Evolutionary conservation across 2,113 vertebrate genomes (phyloP).

Genomic region (Eudyptes chrysolophus): DNA sequence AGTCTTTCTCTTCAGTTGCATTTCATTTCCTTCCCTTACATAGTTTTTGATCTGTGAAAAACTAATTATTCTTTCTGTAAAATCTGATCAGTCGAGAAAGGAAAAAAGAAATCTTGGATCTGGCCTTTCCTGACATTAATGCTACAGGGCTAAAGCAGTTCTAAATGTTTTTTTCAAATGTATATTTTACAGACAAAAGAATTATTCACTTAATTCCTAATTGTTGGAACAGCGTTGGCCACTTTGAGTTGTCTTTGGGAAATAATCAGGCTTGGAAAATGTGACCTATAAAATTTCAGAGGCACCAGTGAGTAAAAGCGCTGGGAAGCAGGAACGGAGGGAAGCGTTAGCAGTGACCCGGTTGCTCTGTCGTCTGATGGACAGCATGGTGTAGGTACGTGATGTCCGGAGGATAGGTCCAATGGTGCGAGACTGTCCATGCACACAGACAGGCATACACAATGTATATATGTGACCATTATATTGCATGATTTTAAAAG

Average conservation of each 20-base stretch:
- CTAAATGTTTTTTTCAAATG: background rate
- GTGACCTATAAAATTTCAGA: background rate
- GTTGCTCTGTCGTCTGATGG: accelerated
- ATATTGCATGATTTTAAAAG: background rate
- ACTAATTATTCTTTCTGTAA: background rate
- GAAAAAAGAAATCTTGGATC: background rate
- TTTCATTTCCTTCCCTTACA: background rate
- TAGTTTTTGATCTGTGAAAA: background rate
- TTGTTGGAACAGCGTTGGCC: background rate
- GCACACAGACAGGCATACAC: too few species aligned
- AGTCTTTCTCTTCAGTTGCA: background rate
- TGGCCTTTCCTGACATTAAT: slow-evolving; percentile 10
- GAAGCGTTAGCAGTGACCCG: accelerated
- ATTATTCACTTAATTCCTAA: background rate
- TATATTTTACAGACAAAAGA: background rate
- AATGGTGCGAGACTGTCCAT: accelerated
- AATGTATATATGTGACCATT: accelerated
- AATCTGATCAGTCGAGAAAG: background rate
- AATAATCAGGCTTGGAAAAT: background rate
- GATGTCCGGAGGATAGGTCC: accelerated
- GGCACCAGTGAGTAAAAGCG: background rate
- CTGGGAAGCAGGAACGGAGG: background rate
- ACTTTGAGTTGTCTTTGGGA: background rate
- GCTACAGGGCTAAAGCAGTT: background rate
- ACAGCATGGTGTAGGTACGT: accelerated